These are phyloP conservation scores for Brenthis daphne DNA, from an alignment of 2,888 invertebrate genomes.

Conservation along the genomic window DNA sequence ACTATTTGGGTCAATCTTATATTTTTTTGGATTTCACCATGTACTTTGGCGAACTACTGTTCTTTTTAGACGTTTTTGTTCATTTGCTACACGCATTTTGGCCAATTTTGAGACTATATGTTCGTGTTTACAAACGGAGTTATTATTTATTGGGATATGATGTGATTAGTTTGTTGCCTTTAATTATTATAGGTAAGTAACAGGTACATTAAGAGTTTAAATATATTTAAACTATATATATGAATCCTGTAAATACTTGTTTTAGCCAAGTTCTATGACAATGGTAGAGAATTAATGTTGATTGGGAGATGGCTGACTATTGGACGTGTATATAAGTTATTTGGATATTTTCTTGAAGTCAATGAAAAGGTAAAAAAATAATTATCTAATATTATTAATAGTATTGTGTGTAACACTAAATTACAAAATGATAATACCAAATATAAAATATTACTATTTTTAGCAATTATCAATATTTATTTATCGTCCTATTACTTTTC, in stretches of 20 bases:
- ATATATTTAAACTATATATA: too few species aligned
- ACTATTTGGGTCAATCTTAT: slow-evolving; percentile 47
- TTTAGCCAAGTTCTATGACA: slow-evolving; percentile 47
- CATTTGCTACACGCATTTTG: slow-evolving; percentile 60
- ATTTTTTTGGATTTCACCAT: slow-evolving; percentile 48
- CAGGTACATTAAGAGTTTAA: not conserved
- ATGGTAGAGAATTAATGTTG: slow-evolving; percentile 38
- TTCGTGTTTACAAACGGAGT: slow-evolving; percentile 58
- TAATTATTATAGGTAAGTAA: slow-evolving; percentile 58
- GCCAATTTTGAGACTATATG: slow-evolving; percentile 59
- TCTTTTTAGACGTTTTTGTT: slow-evolving; percentile 52
- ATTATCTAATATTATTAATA: not conserved
- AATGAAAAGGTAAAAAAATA: slow-evolving; percentile 57
- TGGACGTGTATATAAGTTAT: slow-evolving; percentile 63
- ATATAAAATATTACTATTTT: not conserved
- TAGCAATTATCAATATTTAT: too few species aligned
- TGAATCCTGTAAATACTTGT: not conserved
- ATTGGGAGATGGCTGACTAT: slow-evolving; percentile 61
- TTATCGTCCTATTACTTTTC: not conserved
- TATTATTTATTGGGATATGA: slow-evolving; percentile 53
- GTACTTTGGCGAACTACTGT: slow-evolving; percentile 52
- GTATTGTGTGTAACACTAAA: too few species aligned
- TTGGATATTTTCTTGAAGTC: slow-evolving; percentile 51
- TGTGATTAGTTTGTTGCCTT: slow-evolving; percentile 53
- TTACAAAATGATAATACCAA: too few species aligned